Evolutionary conservation across 2,888 invertebrate genomes (phyloP).

Genomic region (Melanophora roralis): DNA sequence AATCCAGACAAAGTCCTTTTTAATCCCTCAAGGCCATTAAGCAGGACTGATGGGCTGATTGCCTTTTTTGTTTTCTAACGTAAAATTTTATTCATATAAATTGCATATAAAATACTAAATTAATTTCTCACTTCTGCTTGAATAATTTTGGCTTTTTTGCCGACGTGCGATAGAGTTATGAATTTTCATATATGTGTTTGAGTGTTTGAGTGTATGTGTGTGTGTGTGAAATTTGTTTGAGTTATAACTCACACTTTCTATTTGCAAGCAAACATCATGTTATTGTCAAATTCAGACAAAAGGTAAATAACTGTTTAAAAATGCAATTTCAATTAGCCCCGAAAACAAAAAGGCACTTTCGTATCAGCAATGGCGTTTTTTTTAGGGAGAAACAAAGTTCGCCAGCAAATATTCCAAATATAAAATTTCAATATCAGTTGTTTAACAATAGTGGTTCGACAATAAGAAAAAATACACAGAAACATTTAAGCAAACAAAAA

Average conservation of each 20-base stretch:
- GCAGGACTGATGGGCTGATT: not conserved
- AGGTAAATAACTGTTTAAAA: constrained; percentile 65
- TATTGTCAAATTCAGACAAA: constrained; percentile 63
- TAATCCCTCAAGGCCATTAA: constrained; percentile 39
- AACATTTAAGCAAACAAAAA: not conserved
- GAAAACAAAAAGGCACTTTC: constrained; percentile 53
- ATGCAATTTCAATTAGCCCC: constrained; percentile 66
- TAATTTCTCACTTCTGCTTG: constrained; percentile 61
- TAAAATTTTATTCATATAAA: constrained; percentile 18
- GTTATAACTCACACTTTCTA: constrained; percentile 22
- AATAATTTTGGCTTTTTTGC: constrained; percentile 37
- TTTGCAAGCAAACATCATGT: constrained; percentile 5
- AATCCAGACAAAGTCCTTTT: constrained; percentile 20
- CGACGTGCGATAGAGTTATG: too few relatives aligned
- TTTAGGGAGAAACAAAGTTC: not conserved
- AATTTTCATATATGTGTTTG: not conserved
- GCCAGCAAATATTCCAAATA: not conserved
- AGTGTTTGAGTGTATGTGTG: not conserved
- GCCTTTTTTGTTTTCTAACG: constrained; percentile 20
- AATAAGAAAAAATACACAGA: constrained; percentile 18
- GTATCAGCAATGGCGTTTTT: not conserved
- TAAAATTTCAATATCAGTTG: constrained; percentile 60
- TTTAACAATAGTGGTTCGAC: constrained; percentile 54
- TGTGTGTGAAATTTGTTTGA: not conserved
- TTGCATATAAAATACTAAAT: constrained; percentile 61